These are phyloP conservation scores for Ooceraea biroi DNA, from an alignment of 1,140 invertebrate species.

Conservation along the genomic window DNA sequence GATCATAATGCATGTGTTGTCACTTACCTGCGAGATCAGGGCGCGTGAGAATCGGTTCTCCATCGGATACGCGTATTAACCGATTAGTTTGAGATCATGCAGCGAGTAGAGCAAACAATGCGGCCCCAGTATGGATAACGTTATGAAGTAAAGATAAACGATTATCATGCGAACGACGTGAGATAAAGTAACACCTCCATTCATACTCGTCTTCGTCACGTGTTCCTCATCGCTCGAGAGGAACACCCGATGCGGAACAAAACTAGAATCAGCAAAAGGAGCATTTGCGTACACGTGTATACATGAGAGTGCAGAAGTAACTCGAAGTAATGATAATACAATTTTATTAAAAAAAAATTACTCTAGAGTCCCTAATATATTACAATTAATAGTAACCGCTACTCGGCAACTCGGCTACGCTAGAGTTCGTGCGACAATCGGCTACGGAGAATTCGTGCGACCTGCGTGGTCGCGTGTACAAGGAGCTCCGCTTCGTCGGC, in stretches of 20 bases:
- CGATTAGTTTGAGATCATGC: constrained; percentile 81
- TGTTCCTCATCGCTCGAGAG: constrained; percentile 61
- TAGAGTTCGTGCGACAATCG: too few species aligned
- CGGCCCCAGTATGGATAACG: constrained; percentile 76
- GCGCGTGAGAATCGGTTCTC: constrained; percentile 47
- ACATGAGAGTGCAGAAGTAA: constrained; percentile 67
- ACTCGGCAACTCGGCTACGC: constrained; percentile 74
- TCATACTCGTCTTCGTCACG: constrained; percentile 14
- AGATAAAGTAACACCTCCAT: constrained; percentile 55
- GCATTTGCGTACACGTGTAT: constrained; percentile 46
- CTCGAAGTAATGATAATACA: constrained; percentile 75
- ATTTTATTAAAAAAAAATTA: constrained; percentile 78
- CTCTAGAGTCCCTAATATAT: constrained; percentile 77
- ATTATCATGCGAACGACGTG: constrained; percentile 77
- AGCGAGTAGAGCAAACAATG: constrained; percentile 75
- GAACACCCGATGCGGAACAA: constrained; percentile 35
- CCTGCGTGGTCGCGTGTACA: constrained; percentile 18
- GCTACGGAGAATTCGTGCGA: constrained; percentile 63
- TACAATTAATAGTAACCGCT: constrained; percentile 81
- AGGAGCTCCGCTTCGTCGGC: neutral
- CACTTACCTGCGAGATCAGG: constrained; percentile 66
- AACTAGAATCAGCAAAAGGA: constrained; percentile 67
- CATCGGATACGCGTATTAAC: constrained; percentile 75
- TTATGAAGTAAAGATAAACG: constrained; percentile 80
- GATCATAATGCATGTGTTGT: constrained; percentile 74